Evolutionary conservation across 2,113 vertebrate species (phyloP), one percentile per base, ranked within the genome.

Genomic region (Semnornis frantzii): DNA sequence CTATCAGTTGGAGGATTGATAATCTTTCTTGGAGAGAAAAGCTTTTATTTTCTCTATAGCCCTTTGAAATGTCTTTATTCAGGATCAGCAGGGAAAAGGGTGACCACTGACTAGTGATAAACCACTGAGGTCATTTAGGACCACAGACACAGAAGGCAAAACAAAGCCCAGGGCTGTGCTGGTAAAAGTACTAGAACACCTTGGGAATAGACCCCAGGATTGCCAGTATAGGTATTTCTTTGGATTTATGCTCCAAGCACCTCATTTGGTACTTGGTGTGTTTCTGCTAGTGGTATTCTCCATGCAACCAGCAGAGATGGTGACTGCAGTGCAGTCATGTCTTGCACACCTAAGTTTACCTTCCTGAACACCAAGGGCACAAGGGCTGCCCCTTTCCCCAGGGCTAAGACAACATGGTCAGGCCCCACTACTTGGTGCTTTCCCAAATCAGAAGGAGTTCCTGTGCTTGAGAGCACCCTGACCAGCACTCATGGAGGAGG

Each of bases 131-230:
- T 66, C 48, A 55, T 24, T 12, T 81, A 33, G 63, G 59, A 65
- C 59, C 65, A 39, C 39, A 63, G 55, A 23, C 21, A 34, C 14
- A 4, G 5, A 10, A 48, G 24, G 14, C 48, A 54, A 72, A 72
- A 52, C 9, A n/a, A 57, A 44, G 12, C 19, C 17, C 10, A 9
- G 14, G 24, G 20, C 31, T 24, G 19, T 57, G 33, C 27, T 39
- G 19, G 33, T 23, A 48, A 19, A 71, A 27, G 48, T 34, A 15
- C 44, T 60, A 0, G 0, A 20, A 24, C 5, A 17, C 1, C 0
- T 18, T 76, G 24, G 34, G 30, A 81, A 55, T 65, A 65, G 14
- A 24, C 15, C 12, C 8, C 17, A 33, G 74, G 58, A 39, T 15
- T 8, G 11, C 54, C 60, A 44, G 24, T 2, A 0, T 12, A 24